Conservation (phyloP, 2,113 vertebrate species). For the Phyllopteryx taeniolatus region DNA sequence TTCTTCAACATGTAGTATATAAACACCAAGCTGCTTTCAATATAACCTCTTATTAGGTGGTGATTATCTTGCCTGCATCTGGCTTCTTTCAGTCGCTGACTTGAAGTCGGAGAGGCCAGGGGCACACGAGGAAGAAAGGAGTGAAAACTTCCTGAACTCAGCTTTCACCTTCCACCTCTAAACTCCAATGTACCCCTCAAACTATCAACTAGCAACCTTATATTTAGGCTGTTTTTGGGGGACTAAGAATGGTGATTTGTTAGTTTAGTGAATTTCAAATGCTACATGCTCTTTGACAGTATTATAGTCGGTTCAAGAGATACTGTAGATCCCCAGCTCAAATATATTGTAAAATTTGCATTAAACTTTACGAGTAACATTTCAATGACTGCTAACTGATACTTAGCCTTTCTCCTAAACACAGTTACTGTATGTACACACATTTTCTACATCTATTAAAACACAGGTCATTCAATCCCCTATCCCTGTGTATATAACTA, state of each 20-base stretch:
- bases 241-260: neutral
- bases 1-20: conserved; percentile 37
- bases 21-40: conserved; percentile 73
- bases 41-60: conserved; percentile 74
- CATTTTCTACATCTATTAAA: no score
- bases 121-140: conserved; percentile 60
- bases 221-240: neutral
- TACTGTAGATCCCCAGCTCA: neutral
- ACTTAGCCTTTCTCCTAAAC: no score
- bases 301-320: neutral
- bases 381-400: neutral
- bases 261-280: neutral
- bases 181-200: conserved; percentile 22
- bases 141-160: conserved; percentile 72
- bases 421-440: no score
- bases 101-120: conserved; percentile 62
- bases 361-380: neutral
- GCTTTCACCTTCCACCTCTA: conserved; percentile 36
- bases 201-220: conserved; percentile 19
- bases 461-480: no score
- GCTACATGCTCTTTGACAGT: neutral
- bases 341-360: neutral
- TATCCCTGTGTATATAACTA: no score
- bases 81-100: conserved; percentile 72
- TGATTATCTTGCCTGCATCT: conserved; percentile 74